Evolutionary conservation across 2,113 vertebrate genomes (phyloP).

Genomic region (Mesoclemmys tuberculata): DNA sequence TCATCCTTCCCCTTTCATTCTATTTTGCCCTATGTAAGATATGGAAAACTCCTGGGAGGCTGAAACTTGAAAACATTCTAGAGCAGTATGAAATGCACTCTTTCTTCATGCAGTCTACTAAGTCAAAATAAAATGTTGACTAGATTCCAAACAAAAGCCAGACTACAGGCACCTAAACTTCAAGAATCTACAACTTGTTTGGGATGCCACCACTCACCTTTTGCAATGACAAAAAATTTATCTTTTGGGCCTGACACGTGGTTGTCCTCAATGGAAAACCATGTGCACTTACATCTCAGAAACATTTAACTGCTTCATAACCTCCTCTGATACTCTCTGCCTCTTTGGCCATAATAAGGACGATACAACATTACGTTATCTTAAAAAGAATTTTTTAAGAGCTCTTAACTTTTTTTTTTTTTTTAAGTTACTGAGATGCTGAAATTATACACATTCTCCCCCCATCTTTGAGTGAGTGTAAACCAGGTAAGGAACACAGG

Average conservation of each 20-base stretch:
- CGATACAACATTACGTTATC: not conserved
- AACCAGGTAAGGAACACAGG: not conserved
- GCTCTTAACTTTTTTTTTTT: not conserved
- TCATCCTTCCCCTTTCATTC: not conserved
- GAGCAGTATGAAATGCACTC: not conserved
- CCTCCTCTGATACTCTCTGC: too few relatives aligned
- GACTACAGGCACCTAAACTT: accelerated
- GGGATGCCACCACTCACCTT: not conserved
- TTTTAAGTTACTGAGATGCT: not conserved
- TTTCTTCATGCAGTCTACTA: accelerated
- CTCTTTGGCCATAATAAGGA: not conserved
- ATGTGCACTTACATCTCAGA: not conserved
- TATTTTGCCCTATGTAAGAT: too few relatives aligned
- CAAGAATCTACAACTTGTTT: not conserved
- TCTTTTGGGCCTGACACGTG: not conserved
- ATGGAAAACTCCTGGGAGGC: not conserved
- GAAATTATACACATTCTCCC: not conserved
- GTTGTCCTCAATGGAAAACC: not conserved
- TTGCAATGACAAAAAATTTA: not conserved
- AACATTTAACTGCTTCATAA: not conserved
- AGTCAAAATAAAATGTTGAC: not conserved
- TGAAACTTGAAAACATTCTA: not conserved
- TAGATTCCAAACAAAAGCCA: not conserved
- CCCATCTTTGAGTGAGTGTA: not conserved
- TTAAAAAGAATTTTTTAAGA: not conserved